Conservation (phyloP, 1,140 invertebrate species). For the Halictus rubicundus region DNA sequence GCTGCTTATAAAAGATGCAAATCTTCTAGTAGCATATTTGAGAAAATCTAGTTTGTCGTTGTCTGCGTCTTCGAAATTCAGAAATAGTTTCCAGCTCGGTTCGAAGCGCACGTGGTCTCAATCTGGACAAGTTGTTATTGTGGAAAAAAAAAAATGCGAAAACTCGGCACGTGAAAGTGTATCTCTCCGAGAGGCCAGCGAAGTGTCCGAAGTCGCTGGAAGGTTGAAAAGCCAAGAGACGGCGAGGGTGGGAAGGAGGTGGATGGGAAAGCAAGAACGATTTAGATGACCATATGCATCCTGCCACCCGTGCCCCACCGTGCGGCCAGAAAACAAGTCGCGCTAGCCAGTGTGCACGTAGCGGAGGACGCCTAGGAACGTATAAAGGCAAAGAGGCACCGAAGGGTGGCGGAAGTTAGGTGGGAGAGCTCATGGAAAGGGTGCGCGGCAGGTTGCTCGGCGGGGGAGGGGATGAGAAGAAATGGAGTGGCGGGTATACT, state of each 20-base stretch:
- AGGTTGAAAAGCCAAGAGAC: conserved; percentile 22
- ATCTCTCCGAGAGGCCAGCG: conserved; percentile 19
- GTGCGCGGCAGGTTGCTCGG: conserved; percentile 1
- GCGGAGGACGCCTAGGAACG: neutral
- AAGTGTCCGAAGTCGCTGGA: conserved; percentile 16
- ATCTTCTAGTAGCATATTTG: too few species aligned
- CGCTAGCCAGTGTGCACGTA: conserved; percentile 9
- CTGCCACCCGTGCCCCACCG: neutral
- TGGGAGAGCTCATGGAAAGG: neutral
- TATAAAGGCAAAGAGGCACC: neutral
- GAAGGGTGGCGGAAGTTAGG: conserved; percentile 41
- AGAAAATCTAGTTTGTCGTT: too few species aligned
- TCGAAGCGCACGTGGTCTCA: too few species aligned
- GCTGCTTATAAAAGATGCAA: too few species aligned
- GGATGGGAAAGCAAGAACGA: conserved; percentile 23
- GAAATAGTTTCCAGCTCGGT: too few species aligned
- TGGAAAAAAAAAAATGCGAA: too few species aligned
- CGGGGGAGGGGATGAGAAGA: conserved; percentile 7
- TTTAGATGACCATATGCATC: conserved; percentile 28
- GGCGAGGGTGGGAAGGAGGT: neutral
- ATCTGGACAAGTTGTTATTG: too few species aligned
- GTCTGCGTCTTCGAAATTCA: neutral
- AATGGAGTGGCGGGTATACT: conserved; percentile 6
- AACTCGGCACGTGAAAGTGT: conserved; percentile 32
- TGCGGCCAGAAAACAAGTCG: conserved; percentile 10